Evolutionary conservation across 2,113 vertebrate genomes (phyloP).

Genomic region (Cercocebus atys): DNA sequence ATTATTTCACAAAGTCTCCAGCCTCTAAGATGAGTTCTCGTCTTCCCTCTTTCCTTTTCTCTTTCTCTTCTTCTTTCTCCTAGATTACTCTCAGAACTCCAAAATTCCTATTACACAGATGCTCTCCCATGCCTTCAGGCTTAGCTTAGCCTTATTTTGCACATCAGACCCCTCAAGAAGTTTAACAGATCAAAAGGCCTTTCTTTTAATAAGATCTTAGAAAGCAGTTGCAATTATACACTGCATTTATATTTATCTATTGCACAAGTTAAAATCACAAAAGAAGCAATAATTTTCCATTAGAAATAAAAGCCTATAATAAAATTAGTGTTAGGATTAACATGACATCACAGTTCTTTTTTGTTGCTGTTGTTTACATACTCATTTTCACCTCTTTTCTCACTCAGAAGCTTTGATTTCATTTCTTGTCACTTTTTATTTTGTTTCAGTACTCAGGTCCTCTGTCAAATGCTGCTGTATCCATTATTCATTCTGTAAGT

Average conservation of each 20-base stretch:
- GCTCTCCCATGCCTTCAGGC: not conserved
- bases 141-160: not conserved
- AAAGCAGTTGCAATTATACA: not conserved
- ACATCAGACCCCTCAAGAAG: constrained; percentile 18
- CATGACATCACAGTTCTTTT: not conserved
- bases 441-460: not conserved
- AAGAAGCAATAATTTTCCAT: not conserved
- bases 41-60: not conserved
- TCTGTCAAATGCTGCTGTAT: not conserved
- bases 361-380: not conserved
- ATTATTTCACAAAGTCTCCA: accelerated
- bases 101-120: not conserved
- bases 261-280: not conserved
- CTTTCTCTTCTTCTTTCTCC: not conserved
- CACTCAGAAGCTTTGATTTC: not conserved
- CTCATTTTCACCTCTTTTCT: not conserved
- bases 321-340: not conserved
- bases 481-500: not conserved
- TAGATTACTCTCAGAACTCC: not conserved
- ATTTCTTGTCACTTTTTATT: not conserved
- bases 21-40: accelerated
- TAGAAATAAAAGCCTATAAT: not conserved
- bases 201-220: not conserved
- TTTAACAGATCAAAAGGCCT: not conserved
- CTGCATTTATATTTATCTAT: not conserved